These are phyloP conservation scores for Bombylius discolor DNA, from an alignment of 2,888 invertebrate genomes.

Conservation along the genomic window DNA sequence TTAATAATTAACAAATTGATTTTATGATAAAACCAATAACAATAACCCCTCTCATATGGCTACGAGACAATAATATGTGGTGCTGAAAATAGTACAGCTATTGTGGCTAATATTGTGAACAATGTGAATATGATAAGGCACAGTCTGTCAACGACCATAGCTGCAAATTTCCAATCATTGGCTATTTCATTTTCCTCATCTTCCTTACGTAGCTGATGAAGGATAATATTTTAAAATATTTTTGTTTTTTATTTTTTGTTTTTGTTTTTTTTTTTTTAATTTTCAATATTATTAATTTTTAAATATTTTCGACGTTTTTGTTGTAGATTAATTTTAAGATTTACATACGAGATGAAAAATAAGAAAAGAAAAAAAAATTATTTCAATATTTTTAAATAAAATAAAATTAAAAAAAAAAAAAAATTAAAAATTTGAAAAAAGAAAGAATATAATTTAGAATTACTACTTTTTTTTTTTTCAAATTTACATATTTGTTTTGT, in stretches of 20 bases:
- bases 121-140: slow-evolving; percentile 99
- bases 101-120: slow-evolving; percentile 94
- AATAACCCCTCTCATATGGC: slow-evolving; percentile 41
- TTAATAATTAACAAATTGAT: slow-evolving; percentile 41
- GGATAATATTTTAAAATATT: neutral
- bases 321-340: neutral
- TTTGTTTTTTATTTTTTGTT: slow-evolving; percentile 21
- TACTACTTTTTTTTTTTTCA: too few relatives aligned
- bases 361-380: too few relatives aligned
- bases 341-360: too few relatives aligned
- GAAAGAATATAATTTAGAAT: too few relatives aligned
- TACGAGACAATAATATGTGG: slow-evolving; percentile 57
- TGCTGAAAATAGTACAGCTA: slow-evolving; percentile 92
- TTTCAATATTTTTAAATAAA: too few relatives aligned
- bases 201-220: slow-evolving; percentile 69
- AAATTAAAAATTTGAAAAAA: too few relatives aligned
- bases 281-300: slow-evolving; percentile 3
- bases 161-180: slow-evolving; percentile 99
- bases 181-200: slow-evolving; percentile 88
- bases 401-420: too few relatives aligned
- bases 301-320: neutral
- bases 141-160: slow-evolving; percentile 99
- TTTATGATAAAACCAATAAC: slow-evolving; percentile 41
- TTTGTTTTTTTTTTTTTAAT: slow-evolving; percentile 5
- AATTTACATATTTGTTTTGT: too few relatives aligned